A percentile compares a stretch with the other conserved stretches of the same genome.
Evolutionary conservation across 1,140 invertebrate genomes (phyloP).

Genomic region (Micrasema longulum): DNA sequence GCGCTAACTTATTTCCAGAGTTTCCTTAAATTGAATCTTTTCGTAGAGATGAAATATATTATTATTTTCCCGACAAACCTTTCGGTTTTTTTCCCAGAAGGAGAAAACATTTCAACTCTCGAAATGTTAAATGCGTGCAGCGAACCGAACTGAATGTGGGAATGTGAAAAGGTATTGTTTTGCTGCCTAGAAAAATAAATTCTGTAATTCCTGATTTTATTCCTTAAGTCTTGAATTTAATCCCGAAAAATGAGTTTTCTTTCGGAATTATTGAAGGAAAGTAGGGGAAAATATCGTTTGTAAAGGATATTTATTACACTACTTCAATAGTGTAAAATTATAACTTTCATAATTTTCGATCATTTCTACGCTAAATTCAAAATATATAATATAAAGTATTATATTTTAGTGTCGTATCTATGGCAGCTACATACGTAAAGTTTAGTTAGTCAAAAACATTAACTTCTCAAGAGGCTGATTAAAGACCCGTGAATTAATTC

Average conservation of each 20-base stretch:
- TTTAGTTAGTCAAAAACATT: too few relatives aligned
- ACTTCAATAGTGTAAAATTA: neutral
- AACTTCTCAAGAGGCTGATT: too few relatives aligned
- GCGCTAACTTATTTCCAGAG: slow-evolving; percentile 14
- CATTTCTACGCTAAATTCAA: too few relatives aligned
- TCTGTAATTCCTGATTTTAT: neutral
- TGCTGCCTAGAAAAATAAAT: neutral
- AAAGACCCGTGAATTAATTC: too few relatives aligned
- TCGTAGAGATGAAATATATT: slow-evolving; percentile 13
- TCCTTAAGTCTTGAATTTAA: neutral
- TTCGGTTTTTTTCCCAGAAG: neutral
- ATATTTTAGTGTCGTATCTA: too few relatives aligned
- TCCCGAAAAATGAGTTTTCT: neutral
- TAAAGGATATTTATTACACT: neutral
- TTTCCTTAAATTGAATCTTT: slow-evolving; percentile 13
- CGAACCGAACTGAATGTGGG: neutral
- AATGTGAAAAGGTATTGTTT: neutral
- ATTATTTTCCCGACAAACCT: neutral
- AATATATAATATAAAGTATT: too few relatives aligned
- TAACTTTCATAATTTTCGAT: too few relatives aligned
- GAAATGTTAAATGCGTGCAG: slow-evolving; percentile 12
- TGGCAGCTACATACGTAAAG: too few relatives aligned
- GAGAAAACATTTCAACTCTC: neutral
- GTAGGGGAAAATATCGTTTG: neutral
- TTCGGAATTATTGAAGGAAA: neutral